These are phyloP conservation scores for Rhogogaster chlorosoma DNA, from an alignment of 2,888 invertebrate species.

Conservation along the genomic window DNA sequence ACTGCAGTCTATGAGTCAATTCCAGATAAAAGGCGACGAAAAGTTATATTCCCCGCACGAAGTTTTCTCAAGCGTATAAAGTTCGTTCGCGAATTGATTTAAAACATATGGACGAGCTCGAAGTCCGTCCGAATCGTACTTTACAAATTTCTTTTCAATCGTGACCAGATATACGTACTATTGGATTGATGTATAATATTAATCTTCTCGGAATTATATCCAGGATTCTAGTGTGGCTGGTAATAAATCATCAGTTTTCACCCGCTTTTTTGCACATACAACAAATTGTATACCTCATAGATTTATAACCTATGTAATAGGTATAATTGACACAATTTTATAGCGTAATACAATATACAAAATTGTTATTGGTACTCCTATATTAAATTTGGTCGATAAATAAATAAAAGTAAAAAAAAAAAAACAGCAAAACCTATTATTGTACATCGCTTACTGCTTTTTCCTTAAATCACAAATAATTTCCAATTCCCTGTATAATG, in stretches of 20 bases:
- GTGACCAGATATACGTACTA: background rate
- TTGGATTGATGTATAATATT: background rate
- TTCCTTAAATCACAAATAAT: background rate
- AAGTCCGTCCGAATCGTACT: background rate
- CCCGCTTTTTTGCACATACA: background rate
- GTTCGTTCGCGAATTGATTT: background rate
- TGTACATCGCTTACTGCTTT: constrained; percentile 32
- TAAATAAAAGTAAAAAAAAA: background rate
- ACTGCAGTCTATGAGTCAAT: background rate
- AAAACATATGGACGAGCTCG: background rate
- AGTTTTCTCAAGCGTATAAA: background rate
- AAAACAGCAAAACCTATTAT: constrained; percentile 3
- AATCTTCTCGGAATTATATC: background rate
- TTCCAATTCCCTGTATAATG: background rate
- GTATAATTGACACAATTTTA: background rate
- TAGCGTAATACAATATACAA: background rate
- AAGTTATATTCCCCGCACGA: background rate
- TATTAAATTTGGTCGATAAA: background rate
- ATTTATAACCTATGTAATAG: background rate
- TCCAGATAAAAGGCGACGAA: background rate
- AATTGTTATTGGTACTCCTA: background rate
- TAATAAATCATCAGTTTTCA: constrained; percentile 10
- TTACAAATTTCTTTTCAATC: background rate
- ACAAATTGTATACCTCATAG: background rate
- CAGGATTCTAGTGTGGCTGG: background rate